phyloP scores from a whole-genome alignment of 2,888 invertebrate species.

The Sminthurinus aureus region DNA sequence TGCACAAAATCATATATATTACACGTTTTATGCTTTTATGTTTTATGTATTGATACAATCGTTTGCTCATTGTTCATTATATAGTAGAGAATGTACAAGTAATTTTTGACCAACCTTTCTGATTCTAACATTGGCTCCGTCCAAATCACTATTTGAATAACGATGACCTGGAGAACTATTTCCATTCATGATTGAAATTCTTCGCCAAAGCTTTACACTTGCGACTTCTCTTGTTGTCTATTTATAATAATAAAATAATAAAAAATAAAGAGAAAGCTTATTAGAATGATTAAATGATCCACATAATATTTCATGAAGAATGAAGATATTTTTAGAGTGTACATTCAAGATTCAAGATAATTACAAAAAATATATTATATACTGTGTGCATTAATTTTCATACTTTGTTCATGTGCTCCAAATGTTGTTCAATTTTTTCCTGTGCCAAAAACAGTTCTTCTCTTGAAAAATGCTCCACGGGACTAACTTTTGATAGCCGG shows the following conservation, averaged over 20 bases:
- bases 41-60: neutral
- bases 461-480: constrained; percentile 76
- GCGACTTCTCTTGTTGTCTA: constrained; percentile 58
- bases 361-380: constrained; percentile 9
- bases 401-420: constrained; percentile 91
- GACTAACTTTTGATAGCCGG: constrained; percentile 89
- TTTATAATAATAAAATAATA: constrained; percentile 26
- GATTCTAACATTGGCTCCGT: constrained; percentile 87
- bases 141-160: constrained; percentile 81
- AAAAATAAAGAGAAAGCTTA: neutral
- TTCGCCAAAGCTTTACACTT: constrained; percentile 78
- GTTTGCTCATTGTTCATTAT: neutral
- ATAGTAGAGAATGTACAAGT: neutral
- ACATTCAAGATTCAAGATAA: constrained; percentile 8
- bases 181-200: constrained; percentile 79
- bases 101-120: constrained; percentile 70
- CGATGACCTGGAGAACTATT: constrained; percentile 60
- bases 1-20: neutral
- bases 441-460: constrained; percentile 87
- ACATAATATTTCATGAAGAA: neutral
- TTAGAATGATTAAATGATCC: neutral
- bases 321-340: neutral
- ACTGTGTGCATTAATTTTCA: constrained; percentile 28
- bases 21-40: too few species aligned
- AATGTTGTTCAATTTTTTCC: constrained; percentile 89